Evolutionary conservation across 2,797 vertebrate genomes (phyloP), one percentile per base, ranked within the genome.

Genomic region (Hapalemur alaotrensis): DNA sequence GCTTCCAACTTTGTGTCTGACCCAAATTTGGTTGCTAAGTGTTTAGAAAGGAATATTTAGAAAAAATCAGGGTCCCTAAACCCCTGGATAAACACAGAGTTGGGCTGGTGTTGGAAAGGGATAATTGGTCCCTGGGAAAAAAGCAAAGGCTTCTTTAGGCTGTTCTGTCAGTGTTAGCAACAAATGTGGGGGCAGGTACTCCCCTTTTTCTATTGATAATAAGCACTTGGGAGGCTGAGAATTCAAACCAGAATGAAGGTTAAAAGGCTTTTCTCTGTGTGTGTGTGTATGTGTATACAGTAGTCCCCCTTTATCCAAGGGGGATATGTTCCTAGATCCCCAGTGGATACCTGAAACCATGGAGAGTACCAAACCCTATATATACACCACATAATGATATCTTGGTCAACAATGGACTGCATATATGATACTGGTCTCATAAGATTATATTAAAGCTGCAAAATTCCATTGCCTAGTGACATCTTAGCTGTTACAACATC

Each of bases 21-120:
- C 87, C 81, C 75, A 83, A 94, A 94, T 95, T 94, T 93, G 50
- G 89, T 95, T 96, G 78, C 88, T 81, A 59, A 81, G 94, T 28
- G 38, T 94, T 95, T 80, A 91, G 82, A 92, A 75, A 96, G 91
- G 65, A 95, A 92, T 96, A 41, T 86, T 96, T 96, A 75, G 89
- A 79, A 94, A 79, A 93, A 89, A 70, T 6, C 82, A 89, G 73
- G 35, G 70, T 78, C 35, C 63, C 18, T 90, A 93, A 90, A 65
- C 69, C 35, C 13, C 6, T 50, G 52, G 73, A 25, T 95, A 65
- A 96, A 91, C 43, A 86, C 17, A 81, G 63, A 72, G 70, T 20
- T 28, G 23, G 61, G 20, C 63, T 93, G 48, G 32, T 88, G 6
- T 28, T 63, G 43, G 61, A 72, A 90, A 85, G 30, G 81, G 41